Evolutionary conservation across 92 coral and sea anemone genomes (phyloP).

Genomic region (Porites divaricata): DNA sequence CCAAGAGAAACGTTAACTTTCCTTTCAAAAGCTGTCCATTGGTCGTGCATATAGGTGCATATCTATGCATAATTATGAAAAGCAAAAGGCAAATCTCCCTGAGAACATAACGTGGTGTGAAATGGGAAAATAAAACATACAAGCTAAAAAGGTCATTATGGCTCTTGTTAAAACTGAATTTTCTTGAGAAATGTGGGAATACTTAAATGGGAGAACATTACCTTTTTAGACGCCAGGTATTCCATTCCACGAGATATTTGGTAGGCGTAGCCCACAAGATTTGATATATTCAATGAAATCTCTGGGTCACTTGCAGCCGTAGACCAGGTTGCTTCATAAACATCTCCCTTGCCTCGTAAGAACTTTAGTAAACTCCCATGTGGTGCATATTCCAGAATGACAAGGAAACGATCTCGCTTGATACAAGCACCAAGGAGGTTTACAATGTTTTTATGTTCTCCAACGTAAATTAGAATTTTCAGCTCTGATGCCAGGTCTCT

Average conservation of each 20-base stretch:
- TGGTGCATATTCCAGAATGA: conserved; percentile 86
- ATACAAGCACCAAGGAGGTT: conserved; percentile 91
- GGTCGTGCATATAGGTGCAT: too few relatives aligned
- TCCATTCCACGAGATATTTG: conserved; percentile 86
- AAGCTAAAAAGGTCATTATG: too few relatives aligned
- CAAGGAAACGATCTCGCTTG: conserved; percentile 62
- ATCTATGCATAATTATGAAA: too few relatives aligned
- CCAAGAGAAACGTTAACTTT: too few relatives aligned
- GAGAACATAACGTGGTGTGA: too few relatives aligned
- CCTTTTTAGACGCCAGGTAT: conserved; percentile 85
- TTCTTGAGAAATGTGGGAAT: too few relatives aligned
- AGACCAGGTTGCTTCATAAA: conserved; percentile 80
- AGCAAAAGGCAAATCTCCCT: too few relatives aligned
- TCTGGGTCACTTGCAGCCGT: conserved; percentile 69
- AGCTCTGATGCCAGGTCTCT: conserved; percentile 85
- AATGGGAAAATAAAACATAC: too few relatives aligned
- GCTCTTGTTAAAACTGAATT: too few relatives aligned
- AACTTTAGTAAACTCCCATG: conserved; percentile 80
- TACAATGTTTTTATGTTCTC: conserved; percentile 79
- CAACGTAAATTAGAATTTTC: conserved; percentile 86
- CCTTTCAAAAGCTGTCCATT: too few relatives aligned
- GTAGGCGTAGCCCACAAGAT: conserved; percentile 68
- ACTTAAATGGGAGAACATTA: background rate
- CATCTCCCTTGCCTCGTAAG: conserved; percentile 70
- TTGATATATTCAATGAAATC: conserved; percentile 63